Evolutionary conservation across 2,113 vertebrate species (phyloP).

Genomic region (Illadopsis cleaveri): DNA sequence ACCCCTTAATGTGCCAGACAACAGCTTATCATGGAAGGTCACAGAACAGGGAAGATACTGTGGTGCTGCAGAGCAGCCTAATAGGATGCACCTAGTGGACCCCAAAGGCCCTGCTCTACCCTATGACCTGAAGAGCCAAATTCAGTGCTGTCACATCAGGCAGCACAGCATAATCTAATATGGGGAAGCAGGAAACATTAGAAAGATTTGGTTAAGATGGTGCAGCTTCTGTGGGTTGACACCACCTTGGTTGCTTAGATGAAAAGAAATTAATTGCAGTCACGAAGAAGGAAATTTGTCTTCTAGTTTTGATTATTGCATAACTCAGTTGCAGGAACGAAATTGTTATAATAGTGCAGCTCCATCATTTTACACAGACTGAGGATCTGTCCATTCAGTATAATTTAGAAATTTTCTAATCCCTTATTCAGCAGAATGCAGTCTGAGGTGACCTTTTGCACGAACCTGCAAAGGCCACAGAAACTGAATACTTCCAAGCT

Average conservation of each 20-base stretch:
- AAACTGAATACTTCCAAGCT: conserved; percentile 41
- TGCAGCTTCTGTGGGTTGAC: neutral
- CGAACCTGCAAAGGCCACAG: conserved; percentile 9
- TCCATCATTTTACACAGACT: neutral
- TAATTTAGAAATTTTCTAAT: neutral
- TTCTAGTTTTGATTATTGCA: neutral
- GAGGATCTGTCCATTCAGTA: neutral
- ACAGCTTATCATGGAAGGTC: neutral
- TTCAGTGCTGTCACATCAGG: neutral
- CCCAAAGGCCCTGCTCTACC: neutral
- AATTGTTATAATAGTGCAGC: neutral
- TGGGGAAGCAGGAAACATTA: neutral
- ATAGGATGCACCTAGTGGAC: neutral
- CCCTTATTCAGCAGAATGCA: conserved; percentile 48
- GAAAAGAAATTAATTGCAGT: neutral
- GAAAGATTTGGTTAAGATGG: neutral
- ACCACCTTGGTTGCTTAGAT: neutral
- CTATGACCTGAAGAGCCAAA: neutral
- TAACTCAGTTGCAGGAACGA: neutral
- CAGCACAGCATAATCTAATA: neutral
- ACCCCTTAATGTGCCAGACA: neutral
- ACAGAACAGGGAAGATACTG: neutral
- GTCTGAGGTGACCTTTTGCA: conserved; percentile 39
- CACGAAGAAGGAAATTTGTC: neutral
- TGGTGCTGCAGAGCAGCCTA: neutral